Percentiles rank a stretch among this genome's conserved stretches.
These are phyloP conservation scores for Operophtera brumata DNA, from an alignment of 2,888 invertebrate genomes.

Conservation along the genomic window DNA sequence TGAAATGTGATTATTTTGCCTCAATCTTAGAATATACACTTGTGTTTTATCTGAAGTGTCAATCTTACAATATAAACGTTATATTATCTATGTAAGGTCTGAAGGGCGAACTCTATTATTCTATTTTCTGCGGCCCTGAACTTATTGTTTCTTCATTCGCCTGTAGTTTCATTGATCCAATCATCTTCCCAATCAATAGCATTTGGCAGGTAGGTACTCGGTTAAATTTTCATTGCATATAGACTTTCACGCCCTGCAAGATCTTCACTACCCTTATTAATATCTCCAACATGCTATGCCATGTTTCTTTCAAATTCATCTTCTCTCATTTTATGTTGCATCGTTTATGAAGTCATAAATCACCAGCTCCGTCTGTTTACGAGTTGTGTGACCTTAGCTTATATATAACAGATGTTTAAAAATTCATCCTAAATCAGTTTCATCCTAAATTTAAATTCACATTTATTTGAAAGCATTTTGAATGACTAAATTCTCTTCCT, in stretches of 20 bases:
- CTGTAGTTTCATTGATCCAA: constrained; percentile 6
- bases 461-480: constrained; percentile 3
- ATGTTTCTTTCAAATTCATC: background rate
- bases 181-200: background rate
- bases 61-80: too few species aligned
- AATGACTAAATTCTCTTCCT: background rate
- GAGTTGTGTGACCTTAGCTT: background rate
- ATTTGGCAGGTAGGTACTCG: background rate
- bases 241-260: too few species aligned
- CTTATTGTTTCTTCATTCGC: constrained; percentile 6
- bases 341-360: constrained; percentile 21
- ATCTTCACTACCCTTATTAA: too few species aligned
- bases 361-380: constrained; percentile 6
- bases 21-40: too few species aligned
- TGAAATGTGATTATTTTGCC: background rate
- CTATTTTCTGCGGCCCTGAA: constrained; percentile 13
- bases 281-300: background rate
- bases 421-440: too few species aligned
- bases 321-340: background rate
- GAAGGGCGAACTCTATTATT: constrained; percentile 5
- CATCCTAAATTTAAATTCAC: background rate
- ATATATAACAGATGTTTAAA: too few species aligned
- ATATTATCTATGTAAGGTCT: too few species aligned
- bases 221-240: too few species aligned
- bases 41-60: too few species aligned